These are phyloP conservation scores for Sebastes trivittatus DNA, from an alignment of 2,797 vertebrate genomes.

Conservation along the genomic window DNA sequence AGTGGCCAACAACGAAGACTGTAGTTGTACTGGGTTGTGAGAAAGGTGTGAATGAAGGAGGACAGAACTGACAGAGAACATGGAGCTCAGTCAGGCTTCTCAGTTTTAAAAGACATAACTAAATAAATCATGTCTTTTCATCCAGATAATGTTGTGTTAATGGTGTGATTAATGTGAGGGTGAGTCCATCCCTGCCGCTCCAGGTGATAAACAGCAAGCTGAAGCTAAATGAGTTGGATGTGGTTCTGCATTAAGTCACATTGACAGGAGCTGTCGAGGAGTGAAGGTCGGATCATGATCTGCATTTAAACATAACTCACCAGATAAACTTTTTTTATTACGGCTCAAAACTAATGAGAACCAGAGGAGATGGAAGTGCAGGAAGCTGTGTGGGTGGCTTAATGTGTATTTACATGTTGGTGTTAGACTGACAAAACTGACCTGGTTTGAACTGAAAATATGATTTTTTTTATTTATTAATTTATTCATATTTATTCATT, in stretches of 20 bases:
- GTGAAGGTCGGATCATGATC: slow-evolving; percentile 12
- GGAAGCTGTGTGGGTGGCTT: background rate
- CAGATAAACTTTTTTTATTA: slow-evolving; percentile 12
- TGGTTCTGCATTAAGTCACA: slow-evolving; percentile 14
- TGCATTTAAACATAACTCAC: slow-evolving; percentile 36
- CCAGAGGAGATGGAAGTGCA: background rate
- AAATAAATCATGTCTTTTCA: background rate
- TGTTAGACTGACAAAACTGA: background rate
- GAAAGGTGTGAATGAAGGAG: background rate
- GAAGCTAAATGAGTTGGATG: slow-evolving; percentile 6
- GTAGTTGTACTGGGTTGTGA: background rate
- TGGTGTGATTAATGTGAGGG: slow-evolving; percentile 23
- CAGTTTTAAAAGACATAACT: background rate
- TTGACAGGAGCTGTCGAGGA: slow-evolving; percentile 10
- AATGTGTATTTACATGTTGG: background rate
- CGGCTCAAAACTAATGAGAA: background rate
- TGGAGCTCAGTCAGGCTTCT: background rate
- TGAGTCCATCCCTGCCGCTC: background rate
- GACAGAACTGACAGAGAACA: background rate
- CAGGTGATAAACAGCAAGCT: slow-evolving; percentile 18
- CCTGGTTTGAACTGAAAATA: background rate
- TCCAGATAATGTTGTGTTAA: background rate
- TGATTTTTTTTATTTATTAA: too few species aligned
- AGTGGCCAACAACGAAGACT: too few species aligned
- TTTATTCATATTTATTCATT: background rate